phyloP scores from a whole-genome alignment of 2,113 vertebrate species.

The Odobenus rosmarus region DNA sequence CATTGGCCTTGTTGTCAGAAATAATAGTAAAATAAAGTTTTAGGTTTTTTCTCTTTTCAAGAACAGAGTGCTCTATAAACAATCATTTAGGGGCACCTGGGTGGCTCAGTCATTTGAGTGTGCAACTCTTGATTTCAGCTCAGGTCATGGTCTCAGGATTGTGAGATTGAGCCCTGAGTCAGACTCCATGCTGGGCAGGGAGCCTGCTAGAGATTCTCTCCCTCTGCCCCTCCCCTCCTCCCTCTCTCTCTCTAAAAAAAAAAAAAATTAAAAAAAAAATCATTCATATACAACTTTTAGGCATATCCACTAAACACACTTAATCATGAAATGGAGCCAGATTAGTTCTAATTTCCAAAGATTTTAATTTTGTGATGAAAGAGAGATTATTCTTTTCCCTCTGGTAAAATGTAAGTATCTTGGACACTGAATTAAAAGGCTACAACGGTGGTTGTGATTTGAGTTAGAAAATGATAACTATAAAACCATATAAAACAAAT shows the following conservation, averaged over 20 bases:
- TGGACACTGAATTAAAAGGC: neutral
- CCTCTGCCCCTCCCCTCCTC: neutral
- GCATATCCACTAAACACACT: neutral
- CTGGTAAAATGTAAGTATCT: neutral
- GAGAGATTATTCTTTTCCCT: neutral
- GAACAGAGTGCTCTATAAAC: slow-evolving; percentile 13
- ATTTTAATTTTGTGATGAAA: slow-evolving; percentile 11
- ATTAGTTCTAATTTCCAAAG: neutral
- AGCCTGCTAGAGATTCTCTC: neutral
- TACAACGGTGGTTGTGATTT: neutral
- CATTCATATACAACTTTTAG: neutral
- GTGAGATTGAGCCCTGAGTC: neutral
- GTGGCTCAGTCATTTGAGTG: neutral
- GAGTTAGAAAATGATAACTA: neutral
- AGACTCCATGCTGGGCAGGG: neutral
- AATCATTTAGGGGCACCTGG: neutral
- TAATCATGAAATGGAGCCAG: neutral
- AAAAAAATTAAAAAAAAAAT: neutral
- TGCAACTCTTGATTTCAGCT: neutral
- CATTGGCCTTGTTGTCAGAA: neutral
- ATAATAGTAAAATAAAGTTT: neutral
- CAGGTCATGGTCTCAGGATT: neutral
- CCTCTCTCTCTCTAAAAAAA: neutral
- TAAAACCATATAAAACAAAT: slow-evolving; percentile 13
- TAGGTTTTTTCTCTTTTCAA: neutral